Evolutionary conservation across 2,888 invertebrate genomes (phyloP), one percentile per base, ranked within the genome.

Genomic region (Clostera curtula): DNA sequence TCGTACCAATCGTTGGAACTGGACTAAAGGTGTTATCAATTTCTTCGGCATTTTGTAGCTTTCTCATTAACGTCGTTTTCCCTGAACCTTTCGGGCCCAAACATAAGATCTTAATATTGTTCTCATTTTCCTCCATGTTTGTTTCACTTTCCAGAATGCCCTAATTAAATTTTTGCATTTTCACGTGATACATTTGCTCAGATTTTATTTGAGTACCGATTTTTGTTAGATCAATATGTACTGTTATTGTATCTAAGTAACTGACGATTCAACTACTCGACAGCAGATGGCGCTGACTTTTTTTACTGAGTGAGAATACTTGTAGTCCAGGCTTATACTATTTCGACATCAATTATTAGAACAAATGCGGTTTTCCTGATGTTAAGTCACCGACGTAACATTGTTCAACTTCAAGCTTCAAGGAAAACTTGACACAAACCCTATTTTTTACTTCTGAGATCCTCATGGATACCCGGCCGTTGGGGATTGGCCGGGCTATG

Each of bases 71-170:
- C 12, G 93, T 87, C 0, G 93, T 93, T 85, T 95, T 95, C 0
- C 95, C 95, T 0, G 93, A 90, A 16, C 91, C 89, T 34, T 88
- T 86, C 0, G 94, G 93, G 0, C 95, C 95, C 14, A 95, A 71
- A 49, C 94, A 95, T 4, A 94, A 51, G 5, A 83, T 65, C 27
- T 55, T 56, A 16, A 84, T 84, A 52, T 63, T 74, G 10, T 68
- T 70, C n/a, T 80, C 82, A 10, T 50, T 52, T 9, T 82, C 80
- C 11, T 82, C 80, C 79, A 82, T 80, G 20, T 25, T 28, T 7
- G 19, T 20, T 19, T 4, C 18, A 26, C 12, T 4, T 5, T 2
- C 2, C 12, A 14, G 7, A 19, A 6, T 12, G 9, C n/a, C n/a
- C n/a, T n/a, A n/a, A n/a, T n/a, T n/a, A n/a, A n/a, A 11, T 30